Percentiles rank a stretch among this genome's conserved stretches.
Evolutionary conservation across 1,140 invertebrate genomes (phyloP).

Genomic region (Calephelis nemesis): DNA sequence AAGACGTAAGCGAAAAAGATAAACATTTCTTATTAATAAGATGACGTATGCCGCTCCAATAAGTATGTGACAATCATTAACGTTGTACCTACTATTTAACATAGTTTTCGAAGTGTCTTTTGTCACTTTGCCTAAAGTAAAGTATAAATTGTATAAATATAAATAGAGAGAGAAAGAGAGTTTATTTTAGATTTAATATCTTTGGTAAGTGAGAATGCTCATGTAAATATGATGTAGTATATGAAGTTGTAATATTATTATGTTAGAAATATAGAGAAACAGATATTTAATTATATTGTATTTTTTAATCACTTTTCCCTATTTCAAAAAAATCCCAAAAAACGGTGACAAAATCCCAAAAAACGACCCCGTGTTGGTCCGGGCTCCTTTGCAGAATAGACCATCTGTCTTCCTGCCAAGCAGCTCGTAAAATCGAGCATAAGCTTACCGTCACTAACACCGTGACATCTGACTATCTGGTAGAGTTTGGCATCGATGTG

Average conservation of each 20-base stretch:
- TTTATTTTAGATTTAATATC: slow-evolving; percentile 67
- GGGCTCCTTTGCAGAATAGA: too few species aligned
- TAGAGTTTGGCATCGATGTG: too few species aligned
- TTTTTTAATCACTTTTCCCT: slow-evolving; percentile 31
- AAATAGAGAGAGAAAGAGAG: slow-evolving; percentile 59
- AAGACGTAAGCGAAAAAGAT: neutral
- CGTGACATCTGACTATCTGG: too few species aligned
- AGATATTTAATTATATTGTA: slow-evolving; percentile 47
- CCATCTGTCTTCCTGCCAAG: too few species aligned
- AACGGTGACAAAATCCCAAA: too few species aligned
- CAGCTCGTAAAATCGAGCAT: too few species aligned
- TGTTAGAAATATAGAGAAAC: slow-evolving; percentile 69
- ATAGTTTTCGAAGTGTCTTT: slow-evolving; percentile 10
- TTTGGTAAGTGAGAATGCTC: slow-evolving; percentile 68
- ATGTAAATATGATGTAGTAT: slow-evolving; percentile 68
- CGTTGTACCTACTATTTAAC: slow-evolving; percentile 1
- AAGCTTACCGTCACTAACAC: too few species aligned
- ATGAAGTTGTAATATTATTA: slow-evolving; percentile 58
- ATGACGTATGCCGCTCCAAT: neutral
- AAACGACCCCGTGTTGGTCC: too few species aligned
- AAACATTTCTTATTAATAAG: slow-evolving; percentile 4
- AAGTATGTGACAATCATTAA: neutral
- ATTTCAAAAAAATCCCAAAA: neutral
- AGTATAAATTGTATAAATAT: slow-evolving; percentile 55
- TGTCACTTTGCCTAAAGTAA: slow-evolving; percentile 64